Percentiles rank a stretch among this genome's conserved stretches.
These are phyloP conservation scores for Haliclona indistincta DNA, from an alignment of 37 sponge, comb jelly and placozoan genomes.

Conservation along the genomic window DNA sequence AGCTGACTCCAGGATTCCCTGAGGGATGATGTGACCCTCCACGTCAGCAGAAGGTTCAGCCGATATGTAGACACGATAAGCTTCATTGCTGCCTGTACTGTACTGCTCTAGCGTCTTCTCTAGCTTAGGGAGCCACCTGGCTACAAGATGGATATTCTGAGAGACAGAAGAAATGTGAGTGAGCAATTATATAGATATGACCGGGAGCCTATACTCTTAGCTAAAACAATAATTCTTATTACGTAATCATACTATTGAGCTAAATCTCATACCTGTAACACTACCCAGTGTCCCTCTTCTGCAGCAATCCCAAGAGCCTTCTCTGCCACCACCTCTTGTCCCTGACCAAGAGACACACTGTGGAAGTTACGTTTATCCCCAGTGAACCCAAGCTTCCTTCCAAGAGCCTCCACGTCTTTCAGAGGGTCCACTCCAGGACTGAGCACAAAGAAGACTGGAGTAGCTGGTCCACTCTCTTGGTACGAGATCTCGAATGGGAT, in stretches of 20 bases:
- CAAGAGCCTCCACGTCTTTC: slow-evolving; percentile 96
- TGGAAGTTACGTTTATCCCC: slow-evolving; percentile 84
- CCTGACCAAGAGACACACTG: slow-evolving; percentile 98
- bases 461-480: slow-evolving; percentile 92
- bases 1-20: slow-evolving; percentile 93
- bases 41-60: slow-evolving; percentile 93
- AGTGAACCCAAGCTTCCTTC: slow-evolving; percentile 94
- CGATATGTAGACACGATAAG: slow-evolving; percentile 96
- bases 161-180: neutral
- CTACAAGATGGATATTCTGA: slow-evolving; percentile 96
- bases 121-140: slow-evolving; percentile 90
- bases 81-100: slow-evolving; percentile 76
- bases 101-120: slow-evolving; percentile 97
- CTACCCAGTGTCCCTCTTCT: slow-evolving; percentile 97
- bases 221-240: too few relatives aligned
- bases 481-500: slow-evolving; percentile 93
- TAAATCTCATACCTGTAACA: slow-evolving; percentile 62
- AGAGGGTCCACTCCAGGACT: slow-evolving; percentile 98
- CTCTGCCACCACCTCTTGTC: slow-evolving; percentile 98
- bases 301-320: slow-evolving; percentile 89
- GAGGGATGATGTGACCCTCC: slow-evolving; percentile 92
- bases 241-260: too few relatives aligned
- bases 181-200: neutral
- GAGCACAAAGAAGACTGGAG: slow-evolving; percentile 98
- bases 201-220: neutral